Base-by-base conservation (phyloP, 2,113 vertebrate genomes). In the Mastomys natalensis region DNA sequence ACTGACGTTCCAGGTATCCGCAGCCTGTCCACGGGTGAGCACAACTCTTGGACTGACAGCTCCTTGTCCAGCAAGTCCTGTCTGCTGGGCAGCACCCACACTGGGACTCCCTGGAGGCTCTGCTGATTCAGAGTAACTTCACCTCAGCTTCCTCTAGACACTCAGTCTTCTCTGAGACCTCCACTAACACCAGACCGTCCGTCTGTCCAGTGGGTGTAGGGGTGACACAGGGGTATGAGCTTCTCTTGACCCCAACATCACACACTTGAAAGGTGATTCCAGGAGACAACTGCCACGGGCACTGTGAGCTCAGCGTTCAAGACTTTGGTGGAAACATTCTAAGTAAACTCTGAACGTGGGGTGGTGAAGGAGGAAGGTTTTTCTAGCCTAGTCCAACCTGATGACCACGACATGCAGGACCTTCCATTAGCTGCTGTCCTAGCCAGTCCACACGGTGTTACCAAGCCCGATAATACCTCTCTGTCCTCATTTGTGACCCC, bases 131-230 rank as follows among this genome's bases (percentile, higher is more conserved):
- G 82, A 99, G 99, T 8, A 99, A 98, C 98, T 99, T 99, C 97
- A 99, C 99, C 70, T 98, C 99, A 88, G 99, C 99, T 98, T 99
- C 99, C 98, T 99, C 99, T 98, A 99, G 98, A 51, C 99, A 98
- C 97, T 99, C 99, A 0, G 91, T 73, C 98, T 99, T 99, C 0
- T 99, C 97, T 3, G 7, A 98, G 96, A 99, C 99, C 96, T 99
- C 99, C 95, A 99, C 99, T 40, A 99, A 99, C 92, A 99, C 99
- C 89, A 99, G 98, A 37, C 99, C 99, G 0, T 99, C 99, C 99
- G 0, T 99, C 99, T 0, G 99, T 99, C 55, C 99, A 97, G 34
- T 99, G 98, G 0, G 99, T 62, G 98, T 99, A 99, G 0, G 99
- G 99, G 96, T 99, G 99, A 99, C 99, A 99, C 72, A 99, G 98